Conservation (phyloP, 2,113 vertebrate species). For the Hemiscyllium ocellatum region DNA sequence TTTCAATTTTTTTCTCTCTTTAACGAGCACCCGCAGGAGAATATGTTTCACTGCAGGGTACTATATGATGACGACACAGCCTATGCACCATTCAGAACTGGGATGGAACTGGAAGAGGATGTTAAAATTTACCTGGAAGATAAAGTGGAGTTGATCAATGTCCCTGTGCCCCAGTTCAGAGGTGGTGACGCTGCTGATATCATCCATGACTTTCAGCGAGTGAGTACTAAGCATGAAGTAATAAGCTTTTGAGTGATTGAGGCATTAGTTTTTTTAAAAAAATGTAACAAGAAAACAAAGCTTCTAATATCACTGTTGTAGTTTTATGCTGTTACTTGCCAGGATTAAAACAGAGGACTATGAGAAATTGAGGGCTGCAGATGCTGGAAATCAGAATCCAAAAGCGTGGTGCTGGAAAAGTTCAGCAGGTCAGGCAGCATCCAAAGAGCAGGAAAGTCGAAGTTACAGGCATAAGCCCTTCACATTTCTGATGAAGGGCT, state of each 20-base stretch:
- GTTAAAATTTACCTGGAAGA: slow-evolving; percentile 82
- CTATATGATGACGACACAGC: slow-evolving; percentile 70
- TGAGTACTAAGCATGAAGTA: slow-evolving; percentile 49
- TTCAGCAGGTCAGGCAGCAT: no score
- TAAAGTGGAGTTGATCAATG: slow-evolving; percentile 82
- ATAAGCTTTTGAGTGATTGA: not conserved
- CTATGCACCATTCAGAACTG: slow-evolving; percentile 63
- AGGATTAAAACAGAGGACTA: not conserved
- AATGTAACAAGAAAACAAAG: not conserved
- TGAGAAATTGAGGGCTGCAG: no score
- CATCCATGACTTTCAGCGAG: slow-evolving; percentile 87
- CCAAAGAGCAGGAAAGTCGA: no score
- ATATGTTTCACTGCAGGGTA: slow-evolving; percentile 76
- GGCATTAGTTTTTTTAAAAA: not conserved
- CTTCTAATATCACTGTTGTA: not conserved
- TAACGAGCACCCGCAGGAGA: slow-evolving; percentile 68
- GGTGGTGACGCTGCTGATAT: slow-evolving; percentile 84
- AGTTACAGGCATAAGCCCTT: no score
- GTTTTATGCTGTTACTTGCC: not conserved
- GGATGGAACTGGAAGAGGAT: slow-evolving; percentile 79
- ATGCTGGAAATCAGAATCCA: no score
- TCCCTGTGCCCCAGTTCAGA: slow-evolving; percentile 79
- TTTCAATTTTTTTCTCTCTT: slow-evolving; percentile 30
- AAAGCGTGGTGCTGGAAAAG: no score
- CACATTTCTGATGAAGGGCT: no score